A percentile compares a stretch with the other conserved stretches of the same genome.
phyloP scores from a whole-genome alignment of 2,888 invertebrate species.

The Uloborus plumipes region DNA sequence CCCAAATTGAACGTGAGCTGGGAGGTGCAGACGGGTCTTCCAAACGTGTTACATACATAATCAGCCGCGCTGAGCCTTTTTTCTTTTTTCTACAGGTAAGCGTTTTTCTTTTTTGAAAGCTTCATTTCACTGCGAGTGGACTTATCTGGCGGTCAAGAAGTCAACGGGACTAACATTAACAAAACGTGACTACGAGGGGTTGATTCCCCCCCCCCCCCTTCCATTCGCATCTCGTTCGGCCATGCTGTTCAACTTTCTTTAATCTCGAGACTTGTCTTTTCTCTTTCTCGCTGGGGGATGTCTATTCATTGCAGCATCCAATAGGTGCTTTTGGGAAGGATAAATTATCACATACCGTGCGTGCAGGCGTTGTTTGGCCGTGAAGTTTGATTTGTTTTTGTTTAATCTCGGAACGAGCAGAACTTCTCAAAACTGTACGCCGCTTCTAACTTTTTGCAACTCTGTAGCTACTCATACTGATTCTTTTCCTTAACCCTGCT shows the following conservation, averaged over 20 bases:
- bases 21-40: conserved; percentile 35
- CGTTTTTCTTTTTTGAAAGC: conserved; percentile 23
- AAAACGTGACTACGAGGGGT: conserved; percentile 43
- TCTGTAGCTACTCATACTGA: too few species aligned
- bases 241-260: conserved; percentile 17
- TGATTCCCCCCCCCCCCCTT: not conserved
- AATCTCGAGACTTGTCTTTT: conserved; percentile 37
- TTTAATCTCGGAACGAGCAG: too few species aligned
- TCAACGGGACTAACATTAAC: conserved; percentile 46
- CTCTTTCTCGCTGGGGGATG: not conserved
- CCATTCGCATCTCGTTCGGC: conserved; percentile 2
- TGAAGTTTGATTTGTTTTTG: too few species aligned
- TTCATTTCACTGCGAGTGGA: conserved; percentile 30
- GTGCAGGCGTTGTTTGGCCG: too few species aligned
- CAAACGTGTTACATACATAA: conserved; percentile 59
- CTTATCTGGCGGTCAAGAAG: conserved; percentile 55
- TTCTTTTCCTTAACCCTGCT: too few species aligned
- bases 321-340: too few species aligned
- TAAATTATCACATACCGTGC: too few species aligned
- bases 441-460: too few species aligned
- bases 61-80: conserved; percentile 35
- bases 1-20: conserved; percentile 41
- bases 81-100: conserved; percentile 12
- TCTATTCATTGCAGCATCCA: too few species aligned
- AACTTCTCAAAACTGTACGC: too few species aligned